Percentiles rank a stretch among this genome's conserved stretches.
Evolutionary conservation across 2,888 invertebrate genomes (phyloP).

Genomic region (Drosophila mimetica): DNA sequence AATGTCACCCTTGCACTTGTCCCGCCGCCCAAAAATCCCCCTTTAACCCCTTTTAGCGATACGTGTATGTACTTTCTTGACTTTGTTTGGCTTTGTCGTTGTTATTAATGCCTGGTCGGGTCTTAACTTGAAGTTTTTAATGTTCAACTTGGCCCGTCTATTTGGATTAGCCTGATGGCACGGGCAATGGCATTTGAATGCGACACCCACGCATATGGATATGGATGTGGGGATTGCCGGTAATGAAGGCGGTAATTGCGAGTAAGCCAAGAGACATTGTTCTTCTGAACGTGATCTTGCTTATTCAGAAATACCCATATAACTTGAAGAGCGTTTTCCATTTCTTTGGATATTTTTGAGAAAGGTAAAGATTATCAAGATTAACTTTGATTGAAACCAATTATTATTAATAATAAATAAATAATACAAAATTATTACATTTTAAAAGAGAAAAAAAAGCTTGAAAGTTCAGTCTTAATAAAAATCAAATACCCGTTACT

Average conservation of each 20-base stretch:
- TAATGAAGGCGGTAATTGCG: constrained; percentile 1
- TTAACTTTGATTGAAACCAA: too few species aligned
- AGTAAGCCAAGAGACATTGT: neutral
- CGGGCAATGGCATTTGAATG: constrained; percentile 17
- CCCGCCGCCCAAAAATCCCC: neutral
- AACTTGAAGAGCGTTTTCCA: neutral
- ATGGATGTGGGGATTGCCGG: neutral
- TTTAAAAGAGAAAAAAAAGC: too few species aligned
- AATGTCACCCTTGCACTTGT: constrained; percentile 64
- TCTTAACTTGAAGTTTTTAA: constrained; percentile 38
- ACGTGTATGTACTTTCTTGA: constrained; percentile 22
- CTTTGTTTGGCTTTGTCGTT: constrained; percentile 31
- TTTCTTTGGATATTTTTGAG: neutral
- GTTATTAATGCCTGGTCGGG: constrained; percentile 41
- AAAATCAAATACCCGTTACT: too few species aligned
- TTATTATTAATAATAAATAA: too few species aligned
- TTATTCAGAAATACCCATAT: neutral
- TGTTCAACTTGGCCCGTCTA: constrained; percentile 23
- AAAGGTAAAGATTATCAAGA: too few species aligned
- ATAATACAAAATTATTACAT: too few species aligned
- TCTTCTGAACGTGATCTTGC: neutral
- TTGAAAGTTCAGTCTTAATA: too few species aligned
- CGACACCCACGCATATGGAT: neutral
- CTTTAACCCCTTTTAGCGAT: constrained; percentile 12
- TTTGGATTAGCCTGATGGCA: constrained; percentile 30